Evolutionary conservation across 2,888 invertebrate species (phyloP).

Genomic region (Pocota personata): DNA sequence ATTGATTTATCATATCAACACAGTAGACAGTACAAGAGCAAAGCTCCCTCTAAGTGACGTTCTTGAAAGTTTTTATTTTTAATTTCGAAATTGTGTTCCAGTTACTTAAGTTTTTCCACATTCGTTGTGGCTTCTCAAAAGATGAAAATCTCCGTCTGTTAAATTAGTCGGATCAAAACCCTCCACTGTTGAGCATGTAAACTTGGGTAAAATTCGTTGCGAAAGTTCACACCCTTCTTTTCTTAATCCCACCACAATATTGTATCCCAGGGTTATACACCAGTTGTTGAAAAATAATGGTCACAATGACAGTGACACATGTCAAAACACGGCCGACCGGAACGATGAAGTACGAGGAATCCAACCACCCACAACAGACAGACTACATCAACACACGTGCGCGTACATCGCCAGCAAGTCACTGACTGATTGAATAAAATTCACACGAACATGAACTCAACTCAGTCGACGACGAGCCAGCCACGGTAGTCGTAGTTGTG

Average conservation of each 20-base stretch:
- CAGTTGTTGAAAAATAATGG: constrained; percentile 33
- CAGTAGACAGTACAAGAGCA: constrained; percentile 23
- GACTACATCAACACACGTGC: constrained; percentile 5
- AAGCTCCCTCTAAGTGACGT: constrained; percentile 51
- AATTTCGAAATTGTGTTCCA: constrained; percentile 28
- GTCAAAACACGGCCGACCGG: constrained; percentile 32
- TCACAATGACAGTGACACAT: constrained; percentile 57
- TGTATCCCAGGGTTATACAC: constrained; percentile 9
- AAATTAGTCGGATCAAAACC: constrained; percentile 51
- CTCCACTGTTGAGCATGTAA: constrained; percentile 4
- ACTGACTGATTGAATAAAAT: constrained; percentile 65
- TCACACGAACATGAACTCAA: constrained; percentile 62
- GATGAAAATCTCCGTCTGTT: constrained; percentile 50
- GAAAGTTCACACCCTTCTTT: neutral
- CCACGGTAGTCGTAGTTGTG: constrained; percentile 20
- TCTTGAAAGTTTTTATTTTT: constrained; percentile 33
- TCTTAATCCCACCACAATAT: neutral
- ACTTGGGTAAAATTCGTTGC: constrained; percentile 20
- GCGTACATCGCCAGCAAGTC: constrained; percentile 49
- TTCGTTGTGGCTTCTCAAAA: constrained; percentile 1
- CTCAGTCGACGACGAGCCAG: constrained; percentile 10
- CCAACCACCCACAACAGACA: neutral
- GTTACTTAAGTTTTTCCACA: constrained; percentile 5
- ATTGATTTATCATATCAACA: constrained; percentile 64
- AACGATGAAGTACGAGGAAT: constrained; percentile 9